These are phyloP conservation scores for Lepidocolaptes lacrymiger DNA, from an alignment of 2,797 vertebrate species.

Conservation along the genomic window DNA sequence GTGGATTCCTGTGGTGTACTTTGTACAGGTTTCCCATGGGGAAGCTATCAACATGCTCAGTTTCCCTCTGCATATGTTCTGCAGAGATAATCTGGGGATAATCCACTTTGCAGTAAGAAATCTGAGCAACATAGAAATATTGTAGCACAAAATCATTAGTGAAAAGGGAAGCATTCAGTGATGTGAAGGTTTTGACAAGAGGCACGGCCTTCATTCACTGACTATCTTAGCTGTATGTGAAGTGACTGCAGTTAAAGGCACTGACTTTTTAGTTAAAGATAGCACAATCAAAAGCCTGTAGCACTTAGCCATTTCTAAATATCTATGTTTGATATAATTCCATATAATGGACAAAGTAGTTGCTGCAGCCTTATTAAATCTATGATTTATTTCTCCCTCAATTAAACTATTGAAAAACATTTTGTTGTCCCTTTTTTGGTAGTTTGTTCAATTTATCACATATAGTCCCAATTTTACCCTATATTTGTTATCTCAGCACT, in stretches of 20 bases:
- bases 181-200: background rate
- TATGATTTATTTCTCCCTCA: background rate
- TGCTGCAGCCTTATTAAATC: background rate
- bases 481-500: background rate
- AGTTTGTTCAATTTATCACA: background rate
- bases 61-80: background rate
- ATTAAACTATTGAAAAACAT: background rate
- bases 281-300: background rate
- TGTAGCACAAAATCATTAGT: background rate
- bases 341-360: background rate
- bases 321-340: background rate
- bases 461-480: background rate
- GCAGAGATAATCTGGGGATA: accelerated
- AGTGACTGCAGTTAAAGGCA: background rate
- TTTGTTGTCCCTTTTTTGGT: background rate
- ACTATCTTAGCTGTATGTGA: background rate
- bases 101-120: background rate
- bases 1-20: background rate
- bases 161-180: background rate
- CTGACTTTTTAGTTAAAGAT: background rate
- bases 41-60: background rate
- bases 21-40: background rate
- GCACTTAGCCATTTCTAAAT: background rate
- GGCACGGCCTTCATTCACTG: background rate
- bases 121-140: background rate